Conservation (phyloP, 2,113 vertebrate species). For the Phrynocephalus versicolor region DNA sequence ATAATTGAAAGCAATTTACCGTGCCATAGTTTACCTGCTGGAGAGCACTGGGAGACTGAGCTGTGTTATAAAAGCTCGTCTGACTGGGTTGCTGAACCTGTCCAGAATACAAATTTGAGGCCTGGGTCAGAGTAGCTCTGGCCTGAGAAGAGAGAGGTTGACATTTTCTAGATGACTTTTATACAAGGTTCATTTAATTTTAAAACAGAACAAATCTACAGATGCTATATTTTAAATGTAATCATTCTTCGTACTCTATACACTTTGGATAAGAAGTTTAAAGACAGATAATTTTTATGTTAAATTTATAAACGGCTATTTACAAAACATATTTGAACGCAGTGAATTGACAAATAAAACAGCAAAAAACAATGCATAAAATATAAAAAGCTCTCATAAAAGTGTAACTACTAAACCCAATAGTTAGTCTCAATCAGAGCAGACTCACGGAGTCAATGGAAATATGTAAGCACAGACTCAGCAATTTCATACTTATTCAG, state of each 20-base stretch:
- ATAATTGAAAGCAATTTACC: conserved; percentile 78
- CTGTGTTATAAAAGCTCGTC: conserved; percentile 95
- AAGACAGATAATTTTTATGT: background rate
- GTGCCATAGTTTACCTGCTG: conserved; percentile 93
- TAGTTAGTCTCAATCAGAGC: too few relatives aligned
- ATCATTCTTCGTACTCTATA: background rate
- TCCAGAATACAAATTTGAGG: conserved; percentile 95
- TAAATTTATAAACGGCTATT: background rate
- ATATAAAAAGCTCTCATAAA: background rate
- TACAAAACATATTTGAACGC: background rate
- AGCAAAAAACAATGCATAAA: background rate
- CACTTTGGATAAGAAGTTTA: background rate
- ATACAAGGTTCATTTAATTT: background rate
- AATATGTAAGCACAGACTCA: too few relatives aligned
- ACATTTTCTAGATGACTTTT: conserved; percentile 37
- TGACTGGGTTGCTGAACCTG: conserved; percentile 95
- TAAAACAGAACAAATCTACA: background rate
- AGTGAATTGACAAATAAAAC: background rate
- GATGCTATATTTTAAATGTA: background rate
- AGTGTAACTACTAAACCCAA: too few relatives aligned
- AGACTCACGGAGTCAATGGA: too few relatives aligned
- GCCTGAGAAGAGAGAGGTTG: conserved; percentile 77
- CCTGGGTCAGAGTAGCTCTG: conserved; percentile 94
- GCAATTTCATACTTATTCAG: too few relatives aligned
- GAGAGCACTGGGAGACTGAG: conserved; percentile 92